Evolutionary conservation across 2,888 invertebrate species (phyloP).

Genomic region (Theretra japonica): DNA sequence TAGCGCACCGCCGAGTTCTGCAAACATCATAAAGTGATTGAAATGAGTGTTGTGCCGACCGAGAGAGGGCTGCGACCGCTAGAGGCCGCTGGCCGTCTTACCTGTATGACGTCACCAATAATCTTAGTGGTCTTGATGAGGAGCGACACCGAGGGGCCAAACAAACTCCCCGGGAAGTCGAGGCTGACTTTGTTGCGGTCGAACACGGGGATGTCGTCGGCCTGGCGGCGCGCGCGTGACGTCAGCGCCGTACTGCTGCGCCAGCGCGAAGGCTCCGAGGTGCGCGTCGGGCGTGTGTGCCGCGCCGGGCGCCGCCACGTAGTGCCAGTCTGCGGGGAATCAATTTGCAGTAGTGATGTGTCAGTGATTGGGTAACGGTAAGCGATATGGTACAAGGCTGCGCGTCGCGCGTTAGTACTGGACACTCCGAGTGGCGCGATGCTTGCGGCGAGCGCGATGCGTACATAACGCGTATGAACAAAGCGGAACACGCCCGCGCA

Average conservation of each 20-base stretch:
- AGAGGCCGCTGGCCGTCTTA: conserved; percentile 48
- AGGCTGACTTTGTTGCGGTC: conserved; percentile 87
- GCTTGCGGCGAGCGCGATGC: not conserved
- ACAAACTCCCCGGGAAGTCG: conserved; percentile 87
- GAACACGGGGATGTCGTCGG: conserved; percentile 85
- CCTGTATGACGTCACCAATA: conserved; percentile 87
- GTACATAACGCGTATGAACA: not conserved
- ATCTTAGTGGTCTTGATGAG: conserved; percentile 87
- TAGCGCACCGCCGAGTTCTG: conserved; percentile 92
- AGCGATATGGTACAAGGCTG: conserved; percentile 14
- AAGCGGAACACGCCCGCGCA: not conserved
- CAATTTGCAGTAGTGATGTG: no score
- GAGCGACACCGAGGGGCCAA: conserved; percentile 88
- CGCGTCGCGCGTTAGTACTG: conserved; percentile 11
- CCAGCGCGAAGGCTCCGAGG: conserved; percentile 44
- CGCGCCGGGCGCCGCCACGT: conserved; percentile 50
- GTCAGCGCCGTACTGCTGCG: conserved; percentile 40
- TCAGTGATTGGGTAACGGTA: not conserved
- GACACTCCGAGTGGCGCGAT: not conserved
- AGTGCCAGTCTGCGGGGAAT: conserved; percentile 64
- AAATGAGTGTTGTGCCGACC: not conserved
- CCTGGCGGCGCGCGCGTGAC: conserved; percentile 50
- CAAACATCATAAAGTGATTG: conserved; percentile 53
- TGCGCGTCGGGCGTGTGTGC: conserved; percentile 31
- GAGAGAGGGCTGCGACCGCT: not conserved